A percentile compares a stretch with the other conserved stretches of the same genome.
Evolutionary conservation across 2,888 invertebrate genomes (phyloP).

Genomic region (Drosophila rubida): DNA sequence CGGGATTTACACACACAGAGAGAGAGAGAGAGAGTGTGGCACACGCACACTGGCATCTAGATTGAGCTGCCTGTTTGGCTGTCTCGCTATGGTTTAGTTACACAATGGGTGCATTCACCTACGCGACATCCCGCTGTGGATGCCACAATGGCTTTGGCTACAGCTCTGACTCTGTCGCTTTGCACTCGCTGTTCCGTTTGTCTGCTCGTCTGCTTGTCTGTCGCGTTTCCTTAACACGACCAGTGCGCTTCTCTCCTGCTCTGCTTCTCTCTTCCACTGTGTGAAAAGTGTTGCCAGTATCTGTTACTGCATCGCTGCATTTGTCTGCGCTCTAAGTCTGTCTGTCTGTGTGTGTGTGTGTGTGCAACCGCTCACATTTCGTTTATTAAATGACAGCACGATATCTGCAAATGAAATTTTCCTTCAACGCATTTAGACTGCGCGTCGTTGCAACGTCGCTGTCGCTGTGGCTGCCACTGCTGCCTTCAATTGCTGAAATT

Average conservation of each 20-base stretch:
- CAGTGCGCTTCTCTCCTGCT: conserved; percentile 4
- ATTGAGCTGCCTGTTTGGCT: conserved; percentile 57
- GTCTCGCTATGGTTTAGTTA: conserved; percentile 75
- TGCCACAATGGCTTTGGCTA: conserved; percentile 39
- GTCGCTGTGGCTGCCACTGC: conserved; percentile 25
- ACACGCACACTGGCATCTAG: conserved; percentile 55
- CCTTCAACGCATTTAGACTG: conserved; percentile 76
- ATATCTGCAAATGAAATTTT: conserved; percentile 84
- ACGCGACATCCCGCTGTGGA: conserved; percentile 73
- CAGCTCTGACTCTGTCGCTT: conserved; percentile 31
- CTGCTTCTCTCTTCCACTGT: conserved; percentile 25
- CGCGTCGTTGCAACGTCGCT: conserved; percentile 38
- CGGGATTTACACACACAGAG: too few species aligned
- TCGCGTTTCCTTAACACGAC: conserved; percentile 69
- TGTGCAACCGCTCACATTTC: conserved; percentile 73
- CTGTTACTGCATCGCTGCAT: conserved; percentile 79
- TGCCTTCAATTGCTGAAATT: conserved; percentile 77
- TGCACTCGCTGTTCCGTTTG: conserved; percentile 25
- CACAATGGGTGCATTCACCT: conserved; percentile 84
- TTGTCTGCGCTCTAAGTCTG: conserved; percentile 49
- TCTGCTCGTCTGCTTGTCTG: conserved; percentile 56
- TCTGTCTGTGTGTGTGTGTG: conserved; percentile 20
- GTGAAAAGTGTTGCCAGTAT: conserved; percentile 79
- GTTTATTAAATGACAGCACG: conserved; percentile 84
- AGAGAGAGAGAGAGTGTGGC: too few species aligned